Percentiles rank a stretch among this genome's conserved stretches.
phyloP scores from a whole-genome alignment of 2,797 vertebrate genomes.

The Pseudochromis fuscus region DNA sequence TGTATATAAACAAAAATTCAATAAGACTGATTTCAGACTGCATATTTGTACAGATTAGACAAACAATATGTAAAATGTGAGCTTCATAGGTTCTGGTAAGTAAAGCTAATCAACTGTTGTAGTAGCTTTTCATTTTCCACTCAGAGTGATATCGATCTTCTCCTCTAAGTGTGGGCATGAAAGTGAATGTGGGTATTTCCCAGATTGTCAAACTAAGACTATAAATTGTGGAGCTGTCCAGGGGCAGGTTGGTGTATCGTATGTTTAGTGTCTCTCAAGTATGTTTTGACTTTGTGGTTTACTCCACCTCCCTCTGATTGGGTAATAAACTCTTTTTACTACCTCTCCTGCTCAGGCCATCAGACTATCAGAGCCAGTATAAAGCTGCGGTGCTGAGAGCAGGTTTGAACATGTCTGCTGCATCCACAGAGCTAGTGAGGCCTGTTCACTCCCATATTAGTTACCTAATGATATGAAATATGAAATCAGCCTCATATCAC shows the following conservation, averaged over 20 bases:
- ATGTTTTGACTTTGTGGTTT: conserved; percentile 25
- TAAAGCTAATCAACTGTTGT: background rate
- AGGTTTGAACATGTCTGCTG: conserved; percentile 68
- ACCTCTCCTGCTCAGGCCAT: conserved; percentile 16
- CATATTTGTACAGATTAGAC: too few relatives aligned
- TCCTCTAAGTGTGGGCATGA: background rate
- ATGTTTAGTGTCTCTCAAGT: conserved; percentile 5
- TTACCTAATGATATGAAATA: conserved; percentile 34
- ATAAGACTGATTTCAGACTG: too few relatives aligned
- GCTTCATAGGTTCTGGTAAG: too few relatives aligned
- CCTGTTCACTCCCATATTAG: conserved; percentile 51
- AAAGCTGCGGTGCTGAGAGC: conserved; percentile 26
- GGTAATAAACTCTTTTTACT: conserved; percentile 30
- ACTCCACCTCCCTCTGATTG: conserved; percentile 16
- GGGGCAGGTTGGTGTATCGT: background rate
- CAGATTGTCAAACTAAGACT: background rate
- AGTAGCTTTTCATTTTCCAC: background rate
- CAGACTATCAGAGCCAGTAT: conserved; percentile 65
- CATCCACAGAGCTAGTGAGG: conserved; percentile 49
- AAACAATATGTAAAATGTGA: too few relatives aligned
- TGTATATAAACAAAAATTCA: too few relatives aligned
- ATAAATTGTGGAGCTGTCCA: background rate
- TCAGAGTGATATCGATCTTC: too few relatives aligned
- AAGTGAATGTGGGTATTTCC: background rate
- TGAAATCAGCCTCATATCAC: conserved; percentile 46